Conservation (phyloP, 2,797 vertebrate genomes). For the Spinibarbus caldwelli region DNA sequence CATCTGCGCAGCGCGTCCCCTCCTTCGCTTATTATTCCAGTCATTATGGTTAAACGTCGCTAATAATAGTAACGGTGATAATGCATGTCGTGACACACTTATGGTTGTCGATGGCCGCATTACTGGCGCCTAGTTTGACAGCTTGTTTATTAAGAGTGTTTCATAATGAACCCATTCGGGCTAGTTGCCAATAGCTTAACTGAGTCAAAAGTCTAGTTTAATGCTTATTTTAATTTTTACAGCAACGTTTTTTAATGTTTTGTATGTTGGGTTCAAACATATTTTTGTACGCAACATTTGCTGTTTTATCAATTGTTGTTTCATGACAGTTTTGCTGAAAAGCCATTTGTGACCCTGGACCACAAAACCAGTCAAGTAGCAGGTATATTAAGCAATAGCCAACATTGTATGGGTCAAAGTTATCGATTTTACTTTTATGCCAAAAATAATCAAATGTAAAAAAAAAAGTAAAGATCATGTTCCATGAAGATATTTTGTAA, state of each 20-base stretch:
- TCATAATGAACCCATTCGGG: neutral
- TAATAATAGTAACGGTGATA: slow-evolving; percentile 42
- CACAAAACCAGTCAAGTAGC: too few species aligned
- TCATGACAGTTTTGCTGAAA: neutral
- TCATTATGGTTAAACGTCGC: slow-evolving; percentile 7
- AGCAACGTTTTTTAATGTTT: too few species aligned
- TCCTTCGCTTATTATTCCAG: slow-evolving; percentile 14
- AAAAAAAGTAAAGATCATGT: neutral
- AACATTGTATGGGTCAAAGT: neutral
- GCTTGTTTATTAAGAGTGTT: slow-evolving; percentile 11
- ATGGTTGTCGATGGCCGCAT: slow-evolving; percentile 35
- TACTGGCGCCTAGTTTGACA: slow-evolving; percentile 46
- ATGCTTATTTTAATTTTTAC: neutral
- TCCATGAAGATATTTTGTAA: neutral
- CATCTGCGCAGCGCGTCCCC: slow-evolving; percentile 1
- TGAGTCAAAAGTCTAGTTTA: neutral
- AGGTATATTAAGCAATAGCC: neutral
- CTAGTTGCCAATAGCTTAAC: neutral
- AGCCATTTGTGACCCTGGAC: neutral
- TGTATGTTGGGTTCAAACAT: neutral
- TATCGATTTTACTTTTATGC: neutral
- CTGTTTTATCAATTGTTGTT: neutral
- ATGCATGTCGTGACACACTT: slow-evolving; percentile 38
- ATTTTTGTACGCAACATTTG: neutral
- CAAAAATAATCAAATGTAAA: neutral